phyloP scores from a whole-genome alignment of 2,888 invertebrate genomes.

The Tachina grossa region DNA sequence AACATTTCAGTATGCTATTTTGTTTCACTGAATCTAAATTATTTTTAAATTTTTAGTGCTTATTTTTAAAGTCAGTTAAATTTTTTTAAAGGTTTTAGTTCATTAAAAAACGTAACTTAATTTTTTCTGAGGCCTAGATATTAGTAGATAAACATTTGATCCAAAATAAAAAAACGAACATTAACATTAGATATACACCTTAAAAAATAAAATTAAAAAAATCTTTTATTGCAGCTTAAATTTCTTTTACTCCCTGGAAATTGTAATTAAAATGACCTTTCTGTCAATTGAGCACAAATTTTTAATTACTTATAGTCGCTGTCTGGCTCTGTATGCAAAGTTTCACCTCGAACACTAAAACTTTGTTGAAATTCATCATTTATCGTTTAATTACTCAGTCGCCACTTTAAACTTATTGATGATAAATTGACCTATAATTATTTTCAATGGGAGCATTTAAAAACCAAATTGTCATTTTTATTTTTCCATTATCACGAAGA shows the following conservation, averaged over 20 bases:
- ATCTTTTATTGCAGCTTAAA: neutral
- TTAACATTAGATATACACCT: too few species aligned
- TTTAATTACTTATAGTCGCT: neutral
- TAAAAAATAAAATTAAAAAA: neutral
- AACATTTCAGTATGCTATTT: too few species aligned
- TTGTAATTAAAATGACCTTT: slow-evolving; percentile 12
- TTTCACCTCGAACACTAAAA: slow-evolving; percentile 6
- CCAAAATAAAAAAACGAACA: too few species aligned
- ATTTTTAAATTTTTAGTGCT: too few species aligned
- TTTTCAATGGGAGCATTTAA: slow-evolving; percentile 18
- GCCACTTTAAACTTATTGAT: slow-evolving; percentile 30
- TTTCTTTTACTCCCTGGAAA: too few species aligned
- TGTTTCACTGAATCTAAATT: too few species aligned
- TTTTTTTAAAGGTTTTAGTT: too few species aligned
- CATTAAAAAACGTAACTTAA: too few species aligned
- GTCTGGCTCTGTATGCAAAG: neutral
- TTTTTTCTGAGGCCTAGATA: too few species aligned
- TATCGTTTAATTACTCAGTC: slow-evolving; percentile 21
- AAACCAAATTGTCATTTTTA: slow-evolving; percentile 2
- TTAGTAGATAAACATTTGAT: too few species aligned
- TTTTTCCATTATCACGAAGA: slow-evolving; percentile 43
- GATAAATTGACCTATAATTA: slow-evolving; percentile 49
- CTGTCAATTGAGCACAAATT: neutral
- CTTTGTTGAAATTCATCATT: neutral
- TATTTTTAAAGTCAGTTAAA: too few species aligned